Evolutionary conservation across 2,888 invertebrate species (phyloP).

Genomic region (Eupelmus urozonus): DNA sequence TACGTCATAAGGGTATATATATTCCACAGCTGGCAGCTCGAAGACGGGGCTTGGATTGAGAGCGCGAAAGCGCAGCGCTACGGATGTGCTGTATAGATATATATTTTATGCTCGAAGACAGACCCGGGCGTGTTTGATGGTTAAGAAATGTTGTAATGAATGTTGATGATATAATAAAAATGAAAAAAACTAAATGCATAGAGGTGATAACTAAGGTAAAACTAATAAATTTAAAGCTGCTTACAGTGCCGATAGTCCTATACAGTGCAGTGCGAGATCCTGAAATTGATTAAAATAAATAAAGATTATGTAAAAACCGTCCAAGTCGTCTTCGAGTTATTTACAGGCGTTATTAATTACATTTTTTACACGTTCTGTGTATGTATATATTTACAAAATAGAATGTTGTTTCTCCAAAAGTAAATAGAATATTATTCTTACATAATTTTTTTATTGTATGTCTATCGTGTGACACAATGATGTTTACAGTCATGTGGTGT

Average conservation of each 20-base stretch:
- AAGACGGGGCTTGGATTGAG: slow-evolving; percentile 56
- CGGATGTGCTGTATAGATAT: slow-evolving; percentile 15
- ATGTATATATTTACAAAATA: slow-evolving; percentile 41
- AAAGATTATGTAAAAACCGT: slow-evolving; percentile 22
- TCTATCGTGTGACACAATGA: slow-evolving; percentile 28
- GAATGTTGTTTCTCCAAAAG: not conserved
- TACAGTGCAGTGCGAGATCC: slow-evolving; percentile 45
- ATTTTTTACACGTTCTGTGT: slow-evolving; percentile 11
- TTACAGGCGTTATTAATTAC: slow-evolving; percentile 45
- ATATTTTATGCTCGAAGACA: slow-evolving; percentile 43
- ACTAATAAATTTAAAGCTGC: not conserved
- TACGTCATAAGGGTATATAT: slow-evolving; percentile 18
- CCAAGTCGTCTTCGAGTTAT: slow-evolving; percentile 48
- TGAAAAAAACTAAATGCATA: not conserved
- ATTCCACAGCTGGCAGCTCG: slow-evolving; percentile 29
- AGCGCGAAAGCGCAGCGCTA: slow-evolving; percentile 52
- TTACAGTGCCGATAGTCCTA: slow-evolving; percentile 1
- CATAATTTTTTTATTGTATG: slow-evolving; percentile 16
- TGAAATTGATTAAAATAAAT: slow-evolving; percentile 61
- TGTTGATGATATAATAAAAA: slow-evolving; percentile 9
- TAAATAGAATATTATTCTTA: slow-evolving; percentile 2
- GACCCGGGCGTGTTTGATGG: slow-evolving; percentile 10
- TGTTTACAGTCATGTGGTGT: slow-evolving; percentile 47
- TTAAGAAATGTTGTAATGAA: not conserved
- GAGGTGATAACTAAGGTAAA: slow-evolving; percentile 7